Base-by-base conservation (phyloP, 2,888 invertebrate genomes). In the Fragum whitleyi region DNA sequence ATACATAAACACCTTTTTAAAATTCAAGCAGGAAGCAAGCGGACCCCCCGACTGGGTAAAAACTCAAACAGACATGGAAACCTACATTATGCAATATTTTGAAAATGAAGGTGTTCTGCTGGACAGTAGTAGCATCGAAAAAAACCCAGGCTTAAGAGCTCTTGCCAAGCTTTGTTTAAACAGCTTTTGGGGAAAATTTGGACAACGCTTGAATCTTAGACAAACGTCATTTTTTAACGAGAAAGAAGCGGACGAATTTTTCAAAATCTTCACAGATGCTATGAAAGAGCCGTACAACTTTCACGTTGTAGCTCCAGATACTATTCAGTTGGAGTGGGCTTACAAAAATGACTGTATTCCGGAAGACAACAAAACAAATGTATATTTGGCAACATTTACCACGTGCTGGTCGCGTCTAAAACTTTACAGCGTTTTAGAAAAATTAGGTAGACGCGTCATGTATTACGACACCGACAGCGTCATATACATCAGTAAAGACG, bases 1-100 rank as follows among this genome's bases (percentile, higher is more conserved):
- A 0, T 93, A 91, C 79, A 90, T 93, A 0, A 89, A 93, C 29
- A 82, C 76, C n/a, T 1, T 91, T 90, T 28, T 85, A 14, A 85
- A 82, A 47, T 74, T 88, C 23, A 91, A 91, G 73, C 86, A 88
- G 57, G 90, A 91, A 77, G 83, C 89, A 0, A 83, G 83, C 19
- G 89, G 88, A 5, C 88, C 84, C 76, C 92, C 91, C 1, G 55
- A 55, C 2, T 76, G 86, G 61, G 76, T 81, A 11, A 65, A 47
- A 16, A 85, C 57, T 3, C 79, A 77, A 11, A 74, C 76, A 53
- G 86, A 91, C 26, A 87, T 77, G 62, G 26, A 71, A 5, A 68
- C 72, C 9, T 91, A 89, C 65, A 77, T 91, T 11, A 11, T 72
- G 2, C 21, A 78, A 11, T 88, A 87, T 51, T 21, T 74, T 19